These are phyloP conservation scores for Elanus axillaris DNA, from an alignment of 2,113 vertebrate species.

Conservation along the genomic window DNA sequence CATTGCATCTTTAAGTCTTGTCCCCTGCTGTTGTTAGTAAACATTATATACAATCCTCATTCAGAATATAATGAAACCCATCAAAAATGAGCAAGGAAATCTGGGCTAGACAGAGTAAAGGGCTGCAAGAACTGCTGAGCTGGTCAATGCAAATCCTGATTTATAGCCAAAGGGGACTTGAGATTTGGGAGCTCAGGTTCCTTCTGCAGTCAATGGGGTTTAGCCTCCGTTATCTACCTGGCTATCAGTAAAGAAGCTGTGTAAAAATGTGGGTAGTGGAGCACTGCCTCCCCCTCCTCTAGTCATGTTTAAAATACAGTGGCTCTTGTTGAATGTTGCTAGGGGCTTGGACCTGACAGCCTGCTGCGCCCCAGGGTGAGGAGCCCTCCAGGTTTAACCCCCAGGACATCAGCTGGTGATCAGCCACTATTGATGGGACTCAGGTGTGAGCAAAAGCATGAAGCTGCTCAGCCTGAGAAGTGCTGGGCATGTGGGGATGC, in stretches of 20 bases:
- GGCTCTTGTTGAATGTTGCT: not conserved
- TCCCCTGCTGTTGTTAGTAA: not conserved
- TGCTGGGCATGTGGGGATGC: not conserved
- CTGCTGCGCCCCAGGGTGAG: not conserved
- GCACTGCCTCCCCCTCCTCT: not conserved
- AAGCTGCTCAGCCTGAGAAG: not conserved
- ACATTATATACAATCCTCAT: not conserved
- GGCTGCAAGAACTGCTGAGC: not conserved
- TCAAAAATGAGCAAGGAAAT: not conserved
- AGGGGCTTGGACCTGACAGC: not conserved
- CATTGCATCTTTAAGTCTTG: not conserved
- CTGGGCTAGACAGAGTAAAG: not conserved
- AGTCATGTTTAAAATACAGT: not conserved
- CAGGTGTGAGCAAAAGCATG: not conserved
- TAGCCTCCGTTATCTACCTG: not conserved
- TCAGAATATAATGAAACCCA: not conserved
- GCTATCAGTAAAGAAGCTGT: not conserved
- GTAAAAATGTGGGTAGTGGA: not conserved
- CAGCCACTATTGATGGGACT: not conserved
- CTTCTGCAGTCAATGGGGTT: not conserved
- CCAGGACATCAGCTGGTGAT: not conserved
- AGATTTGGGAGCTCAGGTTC: not conserved
- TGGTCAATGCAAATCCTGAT: not conserved
- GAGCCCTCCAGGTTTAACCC: not conserved
- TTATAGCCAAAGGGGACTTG: not conserved